A percentile compares a stretch with the other conserved stretches of the same genome.
phyloP scores from a whole-genome alignment of 2,888 invertebrate genomes.

The Leptinotarsa haldemani region DNA sequence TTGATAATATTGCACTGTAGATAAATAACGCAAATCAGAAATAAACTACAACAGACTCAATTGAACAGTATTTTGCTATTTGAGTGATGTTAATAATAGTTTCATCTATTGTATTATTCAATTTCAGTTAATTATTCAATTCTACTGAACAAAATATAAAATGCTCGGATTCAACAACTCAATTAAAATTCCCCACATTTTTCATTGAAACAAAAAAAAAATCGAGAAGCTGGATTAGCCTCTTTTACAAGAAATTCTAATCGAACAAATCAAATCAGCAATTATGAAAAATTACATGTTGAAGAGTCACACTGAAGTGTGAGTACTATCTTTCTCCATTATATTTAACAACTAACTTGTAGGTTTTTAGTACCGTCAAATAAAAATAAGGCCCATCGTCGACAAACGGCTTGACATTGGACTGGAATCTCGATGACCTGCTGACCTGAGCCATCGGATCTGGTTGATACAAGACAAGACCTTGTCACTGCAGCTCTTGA shows the following conservation, averaged over 20 bases:
- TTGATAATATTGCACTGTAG: neutral
- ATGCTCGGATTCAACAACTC: too few relatives aligned
- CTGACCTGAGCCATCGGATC: constrained; percentile 26
- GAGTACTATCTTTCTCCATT: constrained; percentile 20
- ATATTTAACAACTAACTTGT: constrained; percentile 55
- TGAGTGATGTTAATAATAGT: too few relatives aligned
- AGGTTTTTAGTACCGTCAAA: constrained; percentile 62
- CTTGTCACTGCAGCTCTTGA: constrained; percentile 55
- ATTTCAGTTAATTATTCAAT: too few relatives aligned
- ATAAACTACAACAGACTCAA: neutral
- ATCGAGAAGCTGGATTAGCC: too few relatives aligned
- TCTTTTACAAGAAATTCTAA: too few relatives aligned
- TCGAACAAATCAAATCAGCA: too few relatives aligned
- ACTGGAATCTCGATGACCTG: constrained; percentile 22
- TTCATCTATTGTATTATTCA: too few relatives aligned
- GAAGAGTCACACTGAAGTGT: neutral
- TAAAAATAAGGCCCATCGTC: constrained; percentile 62
- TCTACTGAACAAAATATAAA: too few relatives aligned
- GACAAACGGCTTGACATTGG: constrained; percentile 43
- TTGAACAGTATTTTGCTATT: neutral
- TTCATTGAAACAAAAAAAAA: too few relatives aligned
- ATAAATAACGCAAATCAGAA: neutral
- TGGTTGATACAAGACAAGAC: constrained; percentile 41
- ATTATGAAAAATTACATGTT: neutral
- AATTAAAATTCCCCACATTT: too few relatives aligned